Evolutionary conservation across 2,888 invertebrate species (phyloP).

Genomic region (Papilio elwesi): DNA sequence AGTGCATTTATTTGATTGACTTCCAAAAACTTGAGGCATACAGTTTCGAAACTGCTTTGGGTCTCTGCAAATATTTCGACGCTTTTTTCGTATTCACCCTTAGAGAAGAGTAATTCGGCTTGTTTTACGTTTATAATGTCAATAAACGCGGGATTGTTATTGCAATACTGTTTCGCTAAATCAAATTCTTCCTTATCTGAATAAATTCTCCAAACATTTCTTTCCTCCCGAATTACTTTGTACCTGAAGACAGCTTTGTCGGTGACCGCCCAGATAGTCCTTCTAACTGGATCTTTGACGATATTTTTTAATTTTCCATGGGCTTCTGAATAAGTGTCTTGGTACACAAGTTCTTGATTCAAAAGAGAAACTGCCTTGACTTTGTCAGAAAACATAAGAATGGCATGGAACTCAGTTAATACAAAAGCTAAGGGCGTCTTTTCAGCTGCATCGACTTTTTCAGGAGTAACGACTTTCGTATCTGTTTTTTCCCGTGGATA

Average conservation of each 20-base stretch:
- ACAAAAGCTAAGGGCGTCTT: conserved; percentile 89
- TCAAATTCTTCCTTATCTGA: conserved; percentile 93
- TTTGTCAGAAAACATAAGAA: conserved; percentile 92
- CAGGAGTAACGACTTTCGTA: conserved; percentile 64
- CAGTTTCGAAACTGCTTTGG: conserved; percentile 96
- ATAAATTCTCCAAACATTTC: conserved; percentile 95
- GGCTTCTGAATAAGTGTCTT: conserved; percentile 92
- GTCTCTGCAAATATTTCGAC: conserved; percentile 96
- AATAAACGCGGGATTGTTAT: conserved; percentile 90
- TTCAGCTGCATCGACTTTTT: conserved; percentile 66
- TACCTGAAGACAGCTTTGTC: conserved; percentile 94
- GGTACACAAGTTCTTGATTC: conserved; percentile 93
- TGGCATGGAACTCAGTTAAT: conserved; percentile 95
- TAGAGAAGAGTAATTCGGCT: conserved; percentile 92
- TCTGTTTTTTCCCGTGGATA: conserved; percentile 66
- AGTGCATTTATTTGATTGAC: conserved; percentile 92
- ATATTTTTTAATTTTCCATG: conserved; percentile 92
- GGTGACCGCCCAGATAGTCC: conserved; percentile 93
- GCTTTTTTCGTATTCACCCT: conserved; percentile 91
- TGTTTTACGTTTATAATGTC: conserved; percentile 94
- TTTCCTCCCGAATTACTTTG: conserved; percentile 91
- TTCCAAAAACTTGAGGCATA: conserved; percentile 95
- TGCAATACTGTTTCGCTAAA: conserved; percentile 92
- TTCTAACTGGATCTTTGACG: conserved; percentile 90
- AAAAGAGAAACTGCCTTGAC: conserved; percentile 93